Evolutionary conservation across 2,888 invertebrate species (phyloP).

Genomic region (Apantesis nais): DNA sequence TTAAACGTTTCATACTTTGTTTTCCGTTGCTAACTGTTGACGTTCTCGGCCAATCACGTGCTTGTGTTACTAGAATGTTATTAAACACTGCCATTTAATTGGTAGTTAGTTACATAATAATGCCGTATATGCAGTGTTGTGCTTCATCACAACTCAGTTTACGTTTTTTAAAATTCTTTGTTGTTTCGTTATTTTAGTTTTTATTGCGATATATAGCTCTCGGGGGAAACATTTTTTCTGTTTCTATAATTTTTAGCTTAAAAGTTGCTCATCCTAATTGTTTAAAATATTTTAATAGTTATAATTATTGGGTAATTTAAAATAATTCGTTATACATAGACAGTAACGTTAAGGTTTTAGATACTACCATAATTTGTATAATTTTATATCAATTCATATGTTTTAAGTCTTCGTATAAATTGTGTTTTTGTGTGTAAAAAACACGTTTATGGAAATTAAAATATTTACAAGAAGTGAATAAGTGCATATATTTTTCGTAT

Average conservation of each 20-base stretch:
- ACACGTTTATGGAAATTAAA: constrained; percentile 15
- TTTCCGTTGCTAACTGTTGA: constrained; percentile 44
- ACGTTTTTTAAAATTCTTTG: background rate
- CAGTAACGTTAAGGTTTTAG: background rate
- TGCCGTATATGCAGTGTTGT: constrained; percentile 26
- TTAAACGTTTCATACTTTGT: constrained; percentile 31
- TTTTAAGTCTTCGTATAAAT: constrained; percentile 16
- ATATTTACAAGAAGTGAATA: constrained; percentile 43
- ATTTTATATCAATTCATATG: constrained; percentile 26
- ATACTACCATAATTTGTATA: background rate
- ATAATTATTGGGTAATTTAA: background rate
- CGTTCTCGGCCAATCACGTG: constrained; percentile 40
- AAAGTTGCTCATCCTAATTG: background rate
- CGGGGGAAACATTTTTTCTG: background rate
- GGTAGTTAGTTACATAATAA: constrained; percentile 39
- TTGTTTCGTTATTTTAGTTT: background rate
- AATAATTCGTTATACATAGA: background rate
- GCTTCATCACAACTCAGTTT: constrained; percentile 13
- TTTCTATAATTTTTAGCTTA: background rate
- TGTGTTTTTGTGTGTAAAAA: too few species aligned
- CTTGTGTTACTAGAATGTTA: constrained; percentile 33
- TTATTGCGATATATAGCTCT: constrained; percentile 7
- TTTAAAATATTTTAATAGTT: background rate
- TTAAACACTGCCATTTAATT: constrained; percentile 43
- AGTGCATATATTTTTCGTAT: constrained; percentile 31